A percentile compares a stretch with the other conserved stretches of the same genome.
Conservation (phyloP, 2,888 invertebrate species). For the Netelia fuscicornis region DNA sequence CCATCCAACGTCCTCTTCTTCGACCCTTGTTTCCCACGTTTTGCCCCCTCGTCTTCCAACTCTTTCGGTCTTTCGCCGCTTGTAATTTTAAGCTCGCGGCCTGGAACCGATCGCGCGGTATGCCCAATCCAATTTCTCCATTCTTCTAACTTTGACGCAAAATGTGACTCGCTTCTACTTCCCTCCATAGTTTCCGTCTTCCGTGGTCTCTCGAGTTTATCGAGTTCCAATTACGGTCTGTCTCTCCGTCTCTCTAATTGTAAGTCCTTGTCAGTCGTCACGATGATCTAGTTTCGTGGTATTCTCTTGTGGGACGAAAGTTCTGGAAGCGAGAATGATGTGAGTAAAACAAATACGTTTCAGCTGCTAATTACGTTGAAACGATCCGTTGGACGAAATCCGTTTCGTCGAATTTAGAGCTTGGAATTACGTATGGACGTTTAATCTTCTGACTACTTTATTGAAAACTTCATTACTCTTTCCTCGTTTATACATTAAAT, state of each 20-base stretch:
- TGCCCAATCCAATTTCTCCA: slow-evolving; percentile 45
- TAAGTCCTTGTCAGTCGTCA: background rate
- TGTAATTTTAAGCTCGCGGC: background rate
- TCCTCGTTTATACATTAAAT: no score
- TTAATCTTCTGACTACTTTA: no score
- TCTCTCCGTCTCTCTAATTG: background rate
- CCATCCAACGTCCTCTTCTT: background rate
- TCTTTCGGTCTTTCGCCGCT: background rate
- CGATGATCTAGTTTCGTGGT: background rate
- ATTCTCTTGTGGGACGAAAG: background rate
- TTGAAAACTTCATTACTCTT: no score
- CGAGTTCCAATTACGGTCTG: background rate
- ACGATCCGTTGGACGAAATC: no score
- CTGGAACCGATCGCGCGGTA: slow-evolving; percentile 8
- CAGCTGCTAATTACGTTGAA: no score
- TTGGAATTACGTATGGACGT: no score
- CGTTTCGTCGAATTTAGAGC: no score
- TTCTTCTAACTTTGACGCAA: slow-evolving; percentile 42
- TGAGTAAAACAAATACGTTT: no score
- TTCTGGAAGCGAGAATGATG: no score
- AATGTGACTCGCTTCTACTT: slow-evolving; percentile 42
- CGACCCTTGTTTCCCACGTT: background rate
- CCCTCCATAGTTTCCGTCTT: slow-evolving; percentile 13
- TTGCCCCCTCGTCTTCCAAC: background rate
- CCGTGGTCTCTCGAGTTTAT: slow-evolving; percentile 5